phyloP scores from a whole-genome alignment of 2,113 vertebrate genomes.

The Lipophrys pholis region DNA sequence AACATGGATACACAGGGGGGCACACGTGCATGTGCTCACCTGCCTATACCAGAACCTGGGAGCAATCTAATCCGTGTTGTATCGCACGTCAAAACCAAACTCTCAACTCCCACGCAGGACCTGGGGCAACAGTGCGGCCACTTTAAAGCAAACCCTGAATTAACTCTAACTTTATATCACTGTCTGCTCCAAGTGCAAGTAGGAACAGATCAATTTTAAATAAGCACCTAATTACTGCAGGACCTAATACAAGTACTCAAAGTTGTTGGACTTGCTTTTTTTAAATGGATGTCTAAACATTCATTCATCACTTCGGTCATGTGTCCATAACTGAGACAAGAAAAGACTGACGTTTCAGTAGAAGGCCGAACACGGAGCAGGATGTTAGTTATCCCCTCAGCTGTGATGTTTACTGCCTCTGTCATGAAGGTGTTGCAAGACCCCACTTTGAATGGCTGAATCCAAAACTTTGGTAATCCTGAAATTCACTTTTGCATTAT shows the following conservation, averaged over 20 bases:
- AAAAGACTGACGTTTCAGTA: neutral
- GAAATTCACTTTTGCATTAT: no score
- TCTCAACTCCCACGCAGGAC: conserved; percentile 67
- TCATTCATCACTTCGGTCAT: neutral
- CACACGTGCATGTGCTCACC: conserved; percentile 68
- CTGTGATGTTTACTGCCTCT: conserved; percentile 1
- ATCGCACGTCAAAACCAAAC: conserved; percentile 57
- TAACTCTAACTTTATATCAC: conserved; percentile 60
- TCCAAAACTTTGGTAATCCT: neutral
- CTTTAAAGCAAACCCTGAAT: conserved; percentile 70
- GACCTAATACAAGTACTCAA: neutral
- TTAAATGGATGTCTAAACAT: neutral
- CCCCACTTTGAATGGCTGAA: neutral
- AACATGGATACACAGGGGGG: conserved; percentile 15
- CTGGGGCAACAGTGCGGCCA: conserved; percentile 68
- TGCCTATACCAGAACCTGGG: conserved; percentile 59
- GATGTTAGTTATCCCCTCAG: neutral
- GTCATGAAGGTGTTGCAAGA: neutral
- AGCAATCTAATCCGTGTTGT: conserved; percentile 44
- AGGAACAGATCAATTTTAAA: conserved; percentile 54
- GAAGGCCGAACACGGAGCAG: neutral
- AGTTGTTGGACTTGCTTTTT: neutral
- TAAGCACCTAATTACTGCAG: conserved; percentile 22
- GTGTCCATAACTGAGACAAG: neutral
- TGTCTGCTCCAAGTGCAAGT: conserved; percentile 56